Percentiles rank a stretch among this genome's conserved stretches.
Conservation (phyloP, 37 sponge, comb jelly and placozoan genomes). For the Theonella swinhoei region DNA sequence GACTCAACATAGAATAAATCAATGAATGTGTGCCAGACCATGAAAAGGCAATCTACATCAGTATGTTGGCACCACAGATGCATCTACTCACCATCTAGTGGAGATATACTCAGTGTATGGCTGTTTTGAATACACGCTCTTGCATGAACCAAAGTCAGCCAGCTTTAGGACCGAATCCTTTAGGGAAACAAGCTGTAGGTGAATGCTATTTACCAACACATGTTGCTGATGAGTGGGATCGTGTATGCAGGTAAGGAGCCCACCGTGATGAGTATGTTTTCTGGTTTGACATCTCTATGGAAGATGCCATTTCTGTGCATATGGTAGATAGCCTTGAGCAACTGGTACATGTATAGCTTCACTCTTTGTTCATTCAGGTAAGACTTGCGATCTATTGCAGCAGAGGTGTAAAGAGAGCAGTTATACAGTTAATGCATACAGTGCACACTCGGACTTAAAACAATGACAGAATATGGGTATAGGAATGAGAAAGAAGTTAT, state of each 20-base stretch:
- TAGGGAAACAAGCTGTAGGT: not conserved
- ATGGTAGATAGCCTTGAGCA: slow-evolving; percentile 93
- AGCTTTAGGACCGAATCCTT: slow-evolving; percentile 39
- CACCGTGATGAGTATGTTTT: slow-evolving; percentile 91
- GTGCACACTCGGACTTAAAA: not conserved
- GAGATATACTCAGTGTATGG: slow-evolving; percentile 99
- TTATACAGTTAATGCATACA: not conserved
- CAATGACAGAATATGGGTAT: not conserved
- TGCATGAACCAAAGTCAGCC: slow-evolving; percentile 92
- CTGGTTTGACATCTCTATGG: slow-evolving; percentile 99
- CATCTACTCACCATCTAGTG: slow-evolving; percentile 96
- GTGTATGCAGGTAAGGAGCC: not conserved
- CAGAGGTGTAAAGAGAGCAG: not conserved
- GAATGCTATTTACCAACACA: no score
- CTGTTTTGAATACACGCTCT: slow-evolving; percentile 90
- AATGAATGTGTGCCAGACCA: no score
- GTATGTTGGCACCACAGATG: no score
- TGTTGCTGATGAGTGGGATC: no score
- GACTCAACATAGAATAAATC: no score
- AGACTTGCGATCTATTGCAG: slow-evolving; percentile 65
- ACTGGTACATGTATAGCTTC: slow-evolving; percentile 92
- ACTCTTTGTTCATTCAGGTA: slow-evolving; percentile 88
- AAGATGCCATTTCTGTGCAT: slow-evolving; percentile 99
- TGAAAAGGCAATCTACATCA: no score
- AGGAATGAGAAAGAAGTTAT: not conserved